Conservation (phyloP, 1,140 invertebrate species). For the Anagrus nilaparvatae region DNA sequence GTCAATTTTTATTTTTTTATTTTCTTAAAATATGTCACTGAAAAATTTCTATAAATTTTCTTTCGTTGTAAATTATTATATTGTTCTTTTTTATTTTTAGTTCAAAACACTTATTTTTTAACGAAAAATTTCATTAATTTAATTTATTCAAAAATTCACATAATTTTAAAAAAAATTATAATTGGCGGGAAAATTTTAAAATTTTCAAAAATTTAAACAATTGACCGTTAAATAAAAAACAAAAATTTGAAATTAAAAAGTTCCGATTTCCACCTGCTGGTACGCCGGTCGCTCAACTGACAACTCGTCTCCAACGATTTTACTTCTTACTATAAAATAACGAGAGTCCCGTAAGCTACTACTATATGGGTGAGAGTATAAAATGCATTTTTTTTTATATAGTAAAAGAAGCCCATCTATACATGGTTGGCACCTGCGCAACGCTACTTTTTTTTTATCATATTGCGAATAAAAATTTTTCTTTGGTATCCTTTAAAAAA, state of each 20-base stretch:
- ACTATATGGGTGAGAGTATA: constrained; percentile 1
- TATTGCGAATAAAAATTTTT: neutral
- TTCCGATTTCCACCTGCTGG: constrained; percentile 1
- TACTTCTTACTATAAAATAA: neutral
- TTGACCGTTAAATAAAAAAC: neutral
- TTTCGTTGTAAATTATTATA: too few relatives aligned
- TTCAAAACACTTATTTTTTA: too few relatives aligned
- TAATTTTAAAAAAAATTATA: neutral
- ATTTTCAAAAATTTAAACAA: neutral
- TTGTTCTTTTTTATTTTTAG: too few relatives aligned
- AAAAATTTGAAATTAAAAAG: neutral
- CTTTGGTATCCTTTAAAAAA: too few relatives aligned
- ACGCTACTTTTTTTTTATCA: neutral
- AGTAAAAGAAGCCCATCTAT: constrained; percentile 1
- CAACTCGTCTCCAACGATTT: constrained; percentile 5
- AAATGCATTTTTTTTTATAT: neutral
- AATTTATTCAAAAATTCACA: neutral
- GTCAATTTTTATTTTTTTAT: too few relatives aligned
- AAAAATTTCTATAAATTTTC: too few relatives aligned
- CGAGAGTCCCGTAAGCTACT: too few relatives aligned
- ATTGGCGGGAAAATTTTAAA: neutral
- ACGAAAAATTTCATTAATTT: constrained; percentile 8
- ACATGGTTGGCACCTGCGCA: neutral
- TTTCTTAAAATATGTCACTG: too few relatives aligned
- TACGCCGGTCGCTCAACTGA: constrained; percentile 12